Conservation (phyloP, 1,140 invertebrate species). For the Ceratoteleas bidentatus region DNA sequence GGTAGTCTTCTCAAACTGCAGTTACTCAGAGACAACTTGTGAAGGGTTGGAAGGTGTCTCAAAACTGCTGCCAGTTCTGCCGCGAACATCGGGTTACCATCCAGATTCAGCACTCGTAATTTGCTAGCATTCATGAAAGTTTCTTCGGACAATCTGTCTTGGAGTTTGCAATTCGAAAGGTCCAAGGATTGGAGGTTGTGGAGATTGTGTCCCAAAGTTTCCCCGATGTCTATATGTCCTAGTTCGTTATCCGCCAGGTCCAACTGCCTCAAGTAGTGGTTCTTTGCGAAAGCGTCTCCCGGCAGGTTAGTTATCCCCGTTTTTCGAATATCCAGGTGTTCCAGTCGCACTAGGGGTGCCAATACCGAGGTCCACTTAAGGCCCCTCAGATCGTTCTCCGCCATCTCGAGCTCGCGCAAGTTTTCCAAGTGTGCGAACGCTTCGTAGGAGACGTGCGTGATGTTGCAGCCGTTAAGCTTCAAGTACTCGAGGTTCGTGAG, state of each 20-base stretch:
- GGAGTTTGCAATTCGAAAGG: slow-evolving; percentile 86
- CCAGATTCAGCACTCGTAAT: slow-evolving; percentile 84
- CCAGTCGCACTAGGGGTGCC: slow-evolving; percentile 83
- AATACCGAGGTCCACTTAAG: slow-evolving; percentile 84
- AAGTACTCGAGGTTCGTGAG: slow-evolving; percentile 85
- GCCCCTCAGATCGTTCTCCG: slow-evolving; percentile 83
- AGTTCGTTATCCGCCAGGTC: slow-evolving; percentile 86
- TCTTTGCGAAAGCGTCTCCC: slow-evolving; percentile 85
- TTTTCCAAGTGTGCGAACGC: slow-evolving; percentile 83
- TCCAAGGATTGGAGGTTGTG: slow-evolving; percentile 86
- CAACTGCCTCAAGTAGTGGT: slow-evolving; percentile 85
- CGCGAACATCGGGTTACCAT: slow-evolving; percentile 86
- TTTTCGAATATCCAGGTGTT: slow-evolving; percentile 85
- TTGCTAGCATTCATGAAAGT: slow-evolving; percentile 86
- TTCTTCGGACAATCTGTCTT: slow-evolving; percentile 85
- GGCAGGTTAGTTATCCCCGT: slow-evolving; percentile 84
- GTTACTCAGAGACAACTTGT: slow-evolving; percentile 86
- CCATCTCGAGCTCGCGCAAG: slow-evolving; percentile 85
- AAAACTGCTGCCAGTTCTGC: slow-evolving; percentile 86
- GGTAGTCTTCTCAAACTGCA: slow-evolving; percentile 85
- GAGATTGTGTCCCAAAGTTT: slow-evolving; percentile 85
- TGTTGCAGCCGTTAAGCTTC: slow-evolving; percentile 85
- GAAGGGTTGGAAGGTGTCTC: slow-evolving; percentile 84
- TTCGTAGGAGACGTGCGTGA: slow-evolving; percentile 83
- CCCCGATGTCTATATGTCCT: slow-evolving; percentile 84